Base-by-base conservation (phyloP, 2,888 invertebrate genomes). In the Diaperis boleti region DNA sequence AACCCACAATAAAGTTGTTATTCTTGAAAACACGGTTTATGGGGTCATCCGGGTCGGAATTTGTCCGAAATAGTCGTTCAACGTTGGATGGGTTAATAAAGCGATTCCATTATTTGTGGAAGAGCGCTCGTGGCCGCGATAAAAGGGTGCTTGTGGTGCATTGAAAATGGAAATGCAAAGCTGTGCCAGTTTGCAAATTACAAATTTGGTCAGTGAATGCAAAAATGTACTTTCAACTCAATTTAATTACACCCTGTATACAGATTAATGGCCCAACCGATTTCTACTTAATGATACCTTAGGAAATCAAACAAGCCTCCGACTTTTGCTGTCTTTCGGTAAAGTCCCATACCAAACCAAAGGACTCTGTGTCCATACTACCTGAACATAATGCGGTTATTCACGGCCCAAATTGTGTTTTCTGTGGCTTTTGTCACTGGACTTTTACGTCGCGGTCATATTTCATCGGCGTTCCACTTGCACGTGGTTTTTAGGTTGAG, bases 371-470 rank as follows among this genome's bases (percentile, higher is more conserved):
- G 42, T 47, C 20, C 50, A 59, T 59, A 59, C 50, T 41, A 59
- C 59, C 52, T 60, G 59, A 33, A 42, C 22, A 41, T 57, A 57
- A 57, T 31, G 42, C 42, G 42, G 42, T 59, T 60, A 60, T 60
- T 20, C 52, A 60, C 59, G 59, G 52, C 59, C 59, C 44, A 35
- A 60, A 60, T 42, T 59, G 26, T 26, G 45, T 33, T 47, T 41
- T 41, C 29, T 54, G 37, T 52, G 37, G 52, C 54, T 39, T n/a
- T 54, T 54, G 29, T 54, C 29, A 41, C 15, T 33, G 18, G 13
- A 56, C 35, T 39, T 44, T 44, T 39, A 18, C 35, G 35, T 42
- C 20, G 44, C n/a, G 31, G 14, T n/a, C 17, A 29, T 54, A 26
- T 41, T 54, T 54, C 54, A 54, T 39, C 29, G 50, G 50, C 15